Conservation (phyloP, 2,797 vertebrate species). For the Sylvilagus floridanus region DNA sequence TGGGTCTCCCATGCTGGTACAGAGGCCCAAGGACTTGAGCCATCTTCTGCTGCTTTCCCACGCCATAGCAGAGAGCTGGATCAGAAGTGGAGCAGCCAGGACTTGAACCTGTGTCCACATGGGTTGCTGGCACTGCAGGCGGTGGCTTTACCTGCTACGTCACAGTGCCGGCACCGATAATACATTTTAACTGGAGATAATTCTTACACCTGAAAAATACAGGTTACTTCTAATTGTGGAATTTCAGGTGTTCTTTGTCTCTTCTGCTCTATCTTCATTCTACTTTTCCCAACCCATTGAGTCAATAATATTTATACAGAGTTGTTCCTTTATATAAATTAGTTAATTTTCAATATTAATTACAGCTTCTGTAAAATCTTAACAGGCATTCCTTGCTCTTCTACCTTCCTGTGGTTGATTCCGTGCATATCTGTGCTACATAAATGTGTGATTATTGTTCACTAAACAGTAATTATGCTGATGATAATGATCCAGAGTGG, state of each 20-base stretch:
- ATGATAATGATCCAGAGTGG: background rate
- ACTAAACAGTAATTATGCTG: background rate
- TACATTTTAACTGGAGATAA: background rate
- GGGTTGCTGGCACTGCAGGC: no score
- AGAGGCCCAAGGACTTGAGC: no score
- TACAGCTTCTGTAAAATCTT: background rate
- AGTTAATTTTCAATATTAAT: slow-evolving; percentile 21
- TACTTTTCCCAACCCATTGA: background rate
- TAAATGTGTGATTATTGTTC: background rate
- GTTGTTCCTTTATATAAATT: slow-evolving; percentile 11
- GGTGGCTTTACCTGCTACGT: no score
- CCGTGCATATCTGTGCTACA: background rate
- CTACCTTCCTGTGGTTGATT: background rate
- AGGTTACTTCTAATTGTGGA: slow-evolving; percentile 1
- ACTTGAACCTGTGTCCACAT: no score
- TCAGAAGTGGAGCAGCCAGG: no score
- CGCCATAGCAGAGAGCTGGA: no score
- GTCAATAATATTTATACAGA: background rate
- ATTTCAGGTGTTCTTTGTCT: slow-evolving; percentile 6
- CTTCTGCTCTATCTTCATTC: background rate
- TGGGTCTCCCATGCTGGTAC: no score
- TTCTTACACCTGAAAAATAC: background rate
- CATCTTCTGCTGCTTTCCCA: no score
- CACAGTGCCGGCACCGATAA: background rate
- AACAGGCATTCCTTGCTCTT: background rate